These are phyloP conservation scores for Egretta garzetta DNA, from an alignment of 2,113 vertebrate species.

Conservation along the genomic window DNA sequence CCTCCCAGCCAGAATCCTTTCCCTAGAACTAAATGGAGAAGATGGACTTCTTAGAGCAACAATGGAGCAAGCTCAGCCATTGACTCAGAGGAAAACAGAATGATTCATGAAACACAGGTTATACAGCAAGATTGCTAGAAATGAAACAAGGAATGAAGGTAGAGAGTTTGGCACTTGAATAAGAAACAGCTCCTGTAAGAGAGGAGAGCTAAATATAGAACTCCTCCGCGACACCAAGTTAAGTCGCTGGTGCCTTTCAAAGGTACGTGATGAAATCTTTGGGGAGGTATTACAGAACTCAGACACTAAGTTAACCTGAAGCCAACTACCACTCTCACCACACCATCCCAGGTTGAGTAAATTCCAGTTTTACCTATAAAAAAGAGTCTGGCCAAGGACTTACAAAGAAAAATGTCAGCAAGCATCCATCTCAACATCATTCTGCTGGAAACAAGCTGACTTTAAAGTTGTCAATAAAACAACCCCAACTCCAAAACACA, in stretches of 20 bases:
- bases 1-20: not conserved
- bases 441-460: not conserved
- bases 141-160: not conserved
- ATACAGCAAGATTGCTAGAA: not conserved
- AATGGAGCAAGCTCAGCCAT: not conserved
- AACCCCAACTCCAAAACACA: not conserved
- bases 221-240: not conserved
- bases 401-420: not conserved
- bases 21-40: not conserved
- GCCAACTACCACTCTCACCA: not conserved
- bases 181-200: not conserved
- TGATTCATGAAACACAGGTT: not conserved
- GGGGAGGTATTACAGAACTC: not conserved
- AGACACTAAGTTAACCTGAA: not conserved
- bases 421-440: not conserved
- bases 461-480: not conserved
- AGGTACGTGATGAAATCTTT: not conserved
- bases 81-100: not conserved
- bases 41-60: not conserved
- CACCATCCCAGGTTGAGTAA: not conserved
- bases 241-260: not conserved
- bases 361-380: not conserved
- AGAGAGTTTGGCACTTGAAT: not conserved
- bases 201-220: conserved; percentile 28
- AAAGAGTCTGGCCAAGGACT: not conserved